Conservation (phyloP, 2,888 invertebrate genomes). For the Acronicta leporina region DNA sequence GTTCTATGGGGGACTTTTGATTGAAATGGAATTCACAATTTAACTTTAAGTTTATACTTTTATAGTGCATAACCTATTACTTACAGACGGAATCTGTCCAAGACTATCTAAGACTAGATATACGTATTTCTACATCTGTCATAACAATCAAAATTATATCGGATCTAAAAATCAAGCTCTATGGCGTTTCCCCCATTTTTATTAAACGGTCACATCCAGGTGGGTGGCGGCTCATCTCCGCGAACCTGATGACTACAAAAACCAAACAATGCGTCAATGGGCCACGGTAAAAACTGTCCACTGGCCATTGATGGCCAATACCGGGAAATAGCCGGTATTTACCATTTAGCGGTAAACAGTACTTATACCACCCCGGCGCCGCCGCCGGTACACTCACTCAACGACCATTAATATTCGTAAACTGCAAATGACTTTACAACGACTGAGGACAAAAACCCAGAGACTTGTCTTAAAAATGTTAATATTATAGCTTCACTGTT, state of each 20-base stretch:
- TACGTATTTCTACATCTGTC: too few relatives aligned
- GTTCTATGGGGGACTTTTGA: too few relatives aligned
- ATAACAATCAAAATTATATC: too few relatives aligned
- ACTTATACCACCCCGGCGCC: constrained; percentile 24
- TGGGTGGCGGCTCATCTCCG: constrained; percentile 58
- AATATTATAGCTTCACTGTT: constrained; percentile 41
- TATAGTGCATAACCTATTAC: too few relatives aligned
- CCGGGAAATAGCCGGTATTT: constrained; percentile 59
- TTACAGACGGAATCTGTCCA: too few relatives aligned
- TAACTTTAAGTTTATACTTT: too few relatives aligned
- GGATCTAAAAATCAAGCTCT: constrained; percentile 16
- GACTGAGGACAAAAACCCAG: constrained; percentile 23
- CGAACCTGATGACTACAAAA: constrained; percentile 59
- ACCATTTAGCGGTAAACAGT: constrained; percentile 50
- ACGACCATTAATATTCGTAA: constrained; percentile 30
- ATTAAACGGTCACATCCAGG: constrained; percentile 22
- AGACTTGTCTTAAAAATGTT: constrained; percentile 31
- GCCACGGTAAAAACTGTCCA: constrained; percentile 47
- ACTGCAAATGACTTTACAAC: constrained; percentile 26
- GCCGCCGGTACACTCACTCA: constrained; percentile 16
- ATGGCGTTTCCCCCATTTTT: constrained; percentile 22
- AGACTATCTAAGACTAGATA: too few relatives aligned
- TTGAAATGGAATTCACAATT: too few relatives aligned
- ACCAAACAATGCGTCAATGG: constrained; percentile 47
- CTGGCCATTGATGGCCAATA: constrained; percentile 51